Conservation (phyloP, 2,888 invertebrate species). For the Cerceris rybyensis region DNA sequence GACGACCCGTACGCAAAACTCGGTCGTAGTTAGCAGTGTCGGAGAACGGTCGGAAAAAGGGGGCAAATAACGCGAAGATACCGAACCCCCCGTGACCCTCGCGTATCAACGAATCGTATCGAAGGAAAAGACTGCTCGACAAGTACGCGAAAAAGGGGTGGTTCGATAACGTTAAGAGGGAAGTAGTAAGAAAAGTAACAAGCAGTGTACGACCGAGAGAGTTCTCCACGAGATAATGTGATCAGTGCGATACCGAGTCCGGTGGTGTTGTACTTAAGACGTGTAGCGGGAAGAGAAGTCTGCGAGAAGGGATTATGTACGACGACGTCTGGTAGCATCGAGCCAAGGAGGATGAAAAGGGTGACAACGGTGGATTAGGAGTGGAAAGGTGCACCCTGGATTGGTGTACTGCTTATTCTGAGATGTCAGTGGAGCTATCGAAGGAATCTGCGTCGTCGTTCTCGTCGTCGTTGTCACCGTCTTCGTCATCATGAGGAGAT, state of each 20-base stretch:
- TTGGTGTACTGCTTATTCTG: slow-evolving; percentile 63
- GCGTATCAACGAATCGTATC: slow-evolving; percentile 3
- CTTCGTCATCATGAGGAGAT: slow-evolving; percentile 79
- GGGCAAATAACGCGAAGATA: slow-evolving; percentile 27
- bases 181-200: not conserved
- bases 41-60: slow-evolving; percentile 41
- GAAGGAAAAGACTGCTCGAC: not conserved
- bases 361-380: slow-evolving; percentile 54
- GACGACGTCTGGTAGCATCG: slow-evolving; percentile 62
- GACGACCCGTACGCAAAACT: slow-evolving; percentile 70
- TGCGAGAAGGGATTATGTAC: slow-evolving; percentile 45
- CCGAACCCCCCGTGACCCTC: slow-evolving; percentile 28
- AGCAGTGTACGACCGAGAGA: slow-evolving; percentile 21
- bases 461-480: slow-evolving; percentile 47
- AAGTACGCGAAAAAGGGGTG: not conserved
- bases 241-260: slow-evolving; percentile 41
- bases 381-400: slow-evolving; percentile 42
- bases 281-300: slow-evolving; percentile 19
- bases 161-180: not conserved
- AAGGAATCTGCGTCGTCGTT: slow-evolving; percentile 57
- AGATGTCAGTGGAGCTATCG: slow-evolving; percentile 73
- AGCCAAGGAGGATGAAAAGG: slow-evolving; percentile 53
- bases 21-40: slow-evolving; percentile 63
- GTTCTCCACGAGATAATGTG: slow-evolving; percentile 48
- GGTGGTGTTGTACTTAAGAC: slow-evolving; percentile 24